Percentiles rank a stretch among this genome's conserved stretches.
phyloP scores from a whole-genome alignment of 2,888 invertebrate species.

The Cenopis cana region DNA sequence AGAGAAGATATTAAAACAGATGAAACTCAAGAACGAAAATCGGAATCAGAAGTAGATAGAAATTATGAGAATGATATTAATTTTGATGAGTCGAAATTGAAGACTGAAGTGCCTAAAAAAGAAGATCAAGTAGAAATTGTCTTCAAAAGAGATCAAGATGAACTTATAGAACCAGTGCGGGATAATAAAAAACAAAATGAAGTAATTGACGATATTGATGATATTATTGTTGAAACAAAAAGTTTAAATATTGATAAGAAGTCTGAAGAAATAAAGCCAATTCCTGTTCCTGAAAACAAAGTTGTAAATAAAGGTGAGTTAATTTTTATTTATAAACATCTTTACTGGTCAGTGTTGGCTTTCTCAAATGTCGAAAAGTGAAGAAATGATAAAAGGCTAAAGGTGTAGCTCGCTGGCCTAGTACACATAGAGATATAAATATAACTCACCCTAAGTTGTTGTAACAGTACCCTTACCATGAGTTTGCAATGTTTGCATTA shows the following conservation, averaged over 20 bases:
- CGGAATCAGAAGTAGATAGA: constrained; percentile 43
- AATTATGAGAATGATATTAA: constrained; percentile 20
- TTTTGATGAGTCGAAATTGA: constrained; percentile 33
- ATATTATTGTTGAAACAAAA: constrained; percentile 36
- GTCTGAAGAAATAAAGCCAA: constrained; percentile 1
- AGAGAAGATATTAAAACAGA: constrained; percentile 47
- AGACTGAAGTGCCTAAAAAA: constrained; percentile 31
- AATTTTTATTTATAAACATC: neutral
- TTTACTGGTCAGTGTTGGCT: too few species aligned
- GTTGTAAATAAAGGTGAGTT: constrained; percentile 20
- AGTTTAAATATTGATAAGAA: constrained; percentile 1
- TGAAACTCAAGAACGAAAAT: constrained; percentile 38
- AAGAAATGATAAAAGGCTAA: too few species aligned
- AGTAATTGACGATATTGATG: constrained; percentile 48
- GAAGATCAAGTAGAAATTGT: constrained; percentile 33
- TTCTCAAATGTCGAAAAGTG: too few species aligned
- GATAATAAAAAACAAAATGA: constrained; percentile 35
- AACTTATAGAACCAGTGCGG: constrained; percentile 1
- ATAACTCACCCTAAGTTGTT: too few species aligned
- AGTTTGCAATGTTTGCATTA: too few species aligned
- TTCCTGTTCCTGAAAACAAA: constrained; percentile 15
- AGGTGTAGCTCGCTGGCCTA: too few species aligned
- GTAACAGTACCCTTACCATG: too few species aligned
- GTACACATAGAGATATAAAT: too few species aligned
- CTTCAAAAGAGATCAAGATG: constrained; percentile 16